Percentiles rank a stretch among this genome's conserved stretches.
phyloP scores from a whole-genome alignment of 2,888 invertebrate species.

The Xestia xanthographa region DNA sequence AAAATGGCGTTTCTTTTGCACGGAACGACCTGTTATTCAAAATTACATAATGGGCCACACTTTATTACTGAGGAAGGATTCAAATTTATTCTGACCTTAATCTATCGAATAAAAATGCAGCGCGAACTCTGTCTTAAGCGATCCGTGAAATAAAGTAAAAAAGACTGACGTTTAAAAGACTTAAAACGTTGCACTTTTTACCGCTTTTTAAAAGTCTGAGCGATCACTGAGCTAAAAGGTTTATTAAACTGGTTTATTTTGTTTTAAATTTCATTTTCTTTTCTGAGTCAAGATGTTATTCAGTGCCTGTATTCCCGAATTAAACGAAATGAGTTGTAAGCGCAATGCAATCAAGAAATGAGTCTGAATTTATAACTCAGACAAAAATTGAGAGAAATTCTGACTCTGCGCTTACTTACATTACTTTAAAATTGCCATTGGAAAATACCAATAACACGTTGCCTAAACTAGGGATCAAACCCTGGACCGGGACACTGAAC shows the following conservation, averaged over 20 bases:
- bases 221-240: slow-evolving; percentile 15
- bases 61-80: slow-evolving; percentile 49
- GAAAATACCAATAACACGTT: background rate
- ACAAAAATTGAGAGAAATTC: no score
- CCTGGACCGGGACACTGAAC: background rate
- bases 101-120: slow-evolving; percentile 57
- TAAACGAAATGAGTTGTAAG: background rate
- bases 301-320: background rate
- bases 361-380: no score
- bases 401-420: no score
- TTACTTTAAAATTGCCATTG: no score
- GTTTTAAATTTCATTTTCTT: background rate
- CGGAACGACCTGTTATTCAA: slow-evolving; percentile 41
- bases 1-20: slow-evolving; percentile 36
- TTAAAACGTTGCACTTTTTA: slow-evolving; percentile 17
- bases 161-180: slow-evolving; percentile 25
- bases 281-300: background rate
- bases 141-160: slow-evolving; percentile 27
- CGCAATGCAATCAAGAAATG: no score
- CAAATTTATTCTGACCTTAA: slow-evolving; percentile 61
- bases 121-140: slow-evolving; percentile 20
- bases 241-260: slow-evolving; percentile 7
- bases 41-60: slow-evolving; percentile 53
- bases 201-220: background rate
- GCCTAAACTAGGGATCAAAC: background rate